phyloP scores from a whole-genome alignment of 1,140 invertebrate genomes.

The Cotesia typhae region DNA sequence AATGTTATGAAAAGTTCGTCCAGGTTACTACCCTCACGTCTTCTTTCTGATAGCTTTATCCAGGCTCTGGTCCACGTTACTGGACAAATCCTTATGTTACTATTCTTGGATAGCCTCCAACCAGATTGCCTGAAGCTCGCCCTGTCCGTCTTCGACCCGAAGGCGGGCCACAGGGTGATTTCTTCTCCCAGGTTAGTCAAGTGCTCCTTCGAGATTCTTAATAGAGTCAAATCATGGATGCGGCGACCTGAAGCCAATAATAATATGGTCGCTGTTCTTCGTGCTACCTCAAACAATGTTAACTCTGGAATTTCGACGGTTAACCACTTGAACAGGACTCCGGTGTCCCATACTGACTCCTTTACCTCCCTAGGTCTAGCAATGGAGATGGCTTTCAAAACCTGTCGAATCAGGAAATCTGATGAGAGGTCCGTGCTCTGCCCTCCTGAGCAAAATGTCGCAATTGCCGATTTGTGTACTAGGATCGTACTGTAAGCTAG shows the following conservation, averaged over 20 bases:
- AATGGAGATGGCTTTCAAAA: conserved; percentile 31
- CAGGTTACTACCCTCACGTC: neutral
- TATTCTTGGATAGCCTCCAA: conserved; percentile 23
- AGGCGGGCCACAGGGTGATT: conserved; percentile 42
- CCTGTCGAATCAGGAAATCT: conserved; percentile 33
- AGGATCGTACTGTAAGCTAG: no score
- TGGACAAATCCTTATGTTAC: conserved; percentile 16
- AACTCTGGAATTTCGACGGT: neutral
- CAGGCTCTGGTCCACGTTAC: conserved; percentile 14
- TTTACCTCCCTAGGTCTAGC: conserved; percentile 23
- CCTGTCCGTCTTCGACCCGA: conserved; percentile 44
- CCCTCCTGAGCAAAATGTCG: conserved; percentile 42
- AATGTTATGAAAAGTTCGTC: conserved; percentile 28
- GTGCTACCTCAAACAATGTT: conserved; percentile 40
- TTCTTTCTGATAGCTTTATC: conserved; percentile 15
- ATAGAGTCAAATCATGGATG: conserved; percentile 40
- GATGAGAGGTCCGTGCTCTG: neutral
- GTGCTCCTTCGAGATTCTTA: conserved; percentile 34
- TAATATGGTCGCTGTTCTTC: conserved; percentile 42
- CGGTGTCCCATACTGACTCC: conserved; percentile 34
- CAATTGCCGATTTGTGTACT: no score
- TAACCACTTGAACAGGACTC: conserved; percentile 34
- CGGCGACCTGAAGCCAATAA: conserved; percentile 43
- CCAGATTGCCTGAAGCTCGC: conserved; percentile 26
- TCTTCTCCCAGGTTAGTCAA: conserved; percentile 18